These are phyloP conservation scores for Sinhomidia bicolor DNA, from an alignment of 2,888 invertebrate genomes.

Conservation along the genomic window DNA sequence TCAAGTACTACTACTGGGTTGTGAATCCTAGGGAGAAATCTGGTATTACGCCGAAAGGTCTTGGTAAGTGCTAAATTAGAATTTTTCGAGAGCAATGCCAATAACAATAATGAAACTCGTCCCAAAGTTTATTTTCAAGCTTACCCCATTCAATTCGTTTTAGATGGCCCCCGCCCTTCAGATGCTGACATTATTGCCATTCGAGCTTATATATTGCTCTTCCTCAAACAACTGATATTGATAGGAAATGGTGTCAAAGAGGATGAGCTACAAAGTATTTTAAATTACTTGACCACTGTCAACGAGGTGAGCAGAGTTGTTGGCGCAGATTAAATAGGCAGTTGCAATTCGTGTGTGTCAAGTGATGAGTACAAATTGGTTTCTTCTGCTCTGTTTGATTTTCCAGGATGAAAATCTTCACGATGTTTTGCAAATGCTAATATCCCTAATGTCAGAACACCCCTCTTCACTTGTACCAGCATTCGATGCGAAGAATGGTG, in stretches of 20 bases:
- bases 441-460: conserved; percentile 98
- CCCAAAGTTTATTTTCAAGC: no score
- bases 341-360: no score
- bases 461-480: conserved; percentile 99
- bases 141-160: no score
- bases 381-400: conserved; percentile 8
- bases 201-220: conserved; percentile 96
- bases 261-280: conserved; percentile 98
- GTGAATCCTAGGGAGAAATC: conserved; percentile 97
- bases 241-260: conserved; percentile 98
- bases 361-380: no score
- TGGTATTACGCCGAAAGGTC: conserved; percentile 96
- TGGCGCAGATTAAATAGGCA: no score
- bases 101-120: no score
- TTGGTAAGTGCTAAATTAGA: conserved; percentile 87
- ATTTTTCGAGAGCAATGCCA: no score
- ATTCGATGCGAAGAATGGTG: conserved; percentile 98
- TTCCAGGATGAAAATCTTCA: conserved; percentile 97
- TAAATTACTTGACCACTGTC: conserved; percentile 98
- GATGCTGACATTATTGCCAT: conserved; percentile 97
- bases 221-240: conserved; percentile 97
- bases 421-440: conserved; percentile 98
- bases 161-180: conserved; percentile 96
- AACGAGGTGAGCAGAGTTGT: conserved; percentile 90
- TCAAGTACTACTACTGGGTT: conserved; percentile 99